These are phyloP conservation scores for Protobothrops mucrosquamatus DNA, from an alignment of 2,113 vertebrate species.

Conservation along the genomic window DNA sequence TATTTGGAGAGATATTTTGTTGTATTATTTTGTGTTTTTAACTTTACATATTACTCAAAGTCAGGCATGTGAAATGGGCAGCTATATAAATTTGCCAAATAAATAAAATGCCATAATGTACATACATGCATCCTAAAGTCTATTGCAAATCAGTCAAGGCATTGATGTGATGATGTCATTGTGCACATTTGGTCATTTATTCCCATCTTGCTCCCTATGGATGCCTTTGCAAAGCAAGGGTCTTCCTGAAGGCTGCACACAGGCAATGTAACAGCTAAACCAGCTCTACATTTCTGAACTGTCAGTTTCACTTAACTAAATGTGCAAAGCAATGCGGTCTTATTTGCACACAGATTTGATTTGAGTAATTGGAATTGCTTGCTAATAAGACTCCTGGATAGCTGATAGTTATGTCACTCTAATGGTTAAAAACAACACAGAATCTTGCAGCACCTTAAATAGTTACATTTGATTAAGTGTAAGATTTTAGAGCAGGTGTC, in stretches of 20 bases:
- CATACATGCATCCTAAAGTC: background rate
- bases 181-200: background rate
- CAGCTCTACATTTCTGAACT: background rate
- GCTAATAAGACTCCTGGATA: background rate
- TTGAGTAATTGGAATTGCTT: background rate
- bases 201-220: background rate
- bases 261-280: background rate
- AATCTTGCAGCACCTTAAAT: background rate
- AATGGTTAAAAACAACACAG: background rate
- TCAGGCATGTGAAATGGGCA: background rate
- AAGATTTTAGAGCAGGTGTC: background rate
- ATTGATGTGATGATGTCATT: background rate
- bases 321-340: background rate
- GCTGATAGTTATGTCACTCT: background rate
- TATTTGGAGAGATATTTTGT: background rate
- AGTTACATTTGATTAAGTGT: background rate
- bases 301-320: background rate
- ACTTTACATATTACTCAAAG: background rate
- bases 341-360: background rate
- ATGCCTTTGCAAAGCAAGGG: background rate
- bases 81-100: background rate
- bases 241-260: background rate
- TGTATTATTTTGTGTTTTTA: background rate
- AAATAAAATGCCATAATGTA: background rate
- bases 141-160: background rate